These are phyloP conservation scores for Clusia tigrina DNA, from an alignment of 2,888 invertebrate genomes.

Conservation along the genomic window DNA sequence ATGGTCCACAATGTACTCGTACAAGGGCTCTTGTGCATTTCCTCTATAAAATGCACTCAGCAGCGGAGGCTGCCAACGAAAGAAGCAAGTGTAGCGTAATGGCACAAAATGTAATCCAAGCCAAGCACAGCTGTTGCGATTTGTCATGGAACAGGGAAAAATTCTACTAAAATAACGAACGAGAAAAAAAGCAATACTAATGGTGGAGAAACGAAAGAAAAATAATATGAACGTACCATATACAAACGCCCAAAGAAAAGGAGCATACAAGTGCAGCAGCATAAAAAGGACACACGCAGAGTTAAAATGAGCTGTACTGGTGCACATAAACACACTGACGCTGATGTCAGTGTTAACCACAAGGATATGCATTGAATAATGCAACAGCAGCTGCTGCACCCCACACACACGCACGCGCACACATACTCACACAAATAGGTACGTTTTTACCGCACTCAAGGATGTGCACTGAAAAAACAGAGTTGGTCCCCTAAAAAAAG, in stretches of 20 bases:
- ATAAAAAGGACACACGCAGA: neutral
- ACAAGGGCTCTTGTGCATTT: no score
- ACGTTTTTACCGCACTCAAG: neutral
- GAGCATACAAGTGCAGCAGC: neutral
- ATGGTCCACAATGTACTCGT: no score
- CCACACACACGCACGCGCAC: neutral
- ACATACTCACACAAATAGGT: neutral
- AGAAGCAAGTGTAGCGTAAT: neutral
- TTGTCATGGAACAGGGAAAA: neutral
- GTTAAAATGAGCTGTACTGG: neutral
- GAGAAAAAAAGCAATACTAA: neutral
- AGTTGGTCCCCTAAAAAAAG: neutral
- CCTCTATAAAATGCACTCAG: no score
- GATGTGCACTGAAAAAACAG: neutral
- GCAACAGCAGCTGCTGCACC: no score
- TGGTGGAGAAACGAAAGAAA: neutral
- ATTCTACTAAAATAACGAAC: neutral
- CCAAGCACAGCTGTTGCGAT: neutral
- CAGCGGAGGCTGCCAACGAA: neutral
- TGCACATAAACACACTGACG: no score
- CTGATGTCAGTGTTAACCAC: no score
- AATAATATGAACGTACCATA: neutral
- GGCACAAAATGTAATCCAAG: neutral
- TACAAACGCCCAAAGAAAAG: neutral
- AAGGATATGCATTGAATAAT: no score